Conservation (phyloP, 2,888 invertebrate genomes). For the Chaetogeoica ovagalla region DNA sequence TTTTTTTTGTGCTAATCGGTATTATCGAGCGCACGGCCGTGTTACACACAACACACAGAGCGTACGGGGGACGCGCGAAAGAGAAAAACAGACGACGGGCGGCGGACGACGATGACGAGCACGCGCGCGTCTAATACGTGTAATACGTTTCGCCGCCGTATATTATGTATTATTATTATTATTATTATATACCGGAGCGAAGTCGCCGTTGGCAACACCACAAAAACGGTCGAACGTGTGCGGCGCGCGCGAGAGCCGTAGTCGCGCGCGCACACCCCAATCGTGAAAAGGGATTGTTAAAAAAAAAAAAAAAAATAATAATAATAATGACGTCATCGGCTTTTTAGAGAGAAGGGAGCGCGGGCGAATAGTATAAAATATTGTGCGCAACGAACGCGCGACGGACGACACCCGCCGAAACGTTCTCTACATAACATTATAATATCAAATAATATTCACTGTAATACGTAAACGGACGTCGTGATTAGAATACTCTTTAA, state of each 20-base stretch:
- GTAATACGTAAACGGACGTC: too few relatives aligned
- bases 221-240: slow-evolving; percentile 24
- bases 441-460: too few relatives aligned
- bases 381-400: too few relatives aligned
- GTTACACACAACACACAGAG: too few relatives aligned
- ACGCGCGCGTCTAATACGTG: neutral
- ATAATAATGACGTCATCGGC: slow-evolving; percentile 37
- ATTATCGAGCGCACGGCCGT: too few relatives aligned
- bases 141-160: neutral
- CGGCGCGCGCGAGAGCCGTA: too few relatives aligned
- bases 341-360: slow-evolving; percentile 36
- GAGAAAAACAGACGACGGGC: neutral
- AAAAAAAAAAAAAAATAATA: neutral
- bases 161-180: slow-evolving; percentile 8
- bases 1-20: too few relatives aligned
- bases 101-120: neutral
- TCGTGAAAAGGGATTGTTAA: slow-evolving; percentile 23
- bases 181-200: too few relatives aligned
- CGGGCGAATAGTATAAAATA: too few relatives aligned
- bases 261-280: neutral
- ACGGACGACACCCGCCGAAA: slow-evolving; percentile 31
- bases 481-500: too few relatives aligned
- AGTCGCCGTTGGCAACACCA: slow-evolving; percentile 47
- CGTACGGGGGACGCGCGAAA: too few relatives aligned
- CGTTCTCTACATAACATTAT: too few relatives aligned